These are phyloP conservation scores for Nasua narica DNA, from an alignment of 2,797 vertebrate species.

Conservation along the genomic window DNA sequence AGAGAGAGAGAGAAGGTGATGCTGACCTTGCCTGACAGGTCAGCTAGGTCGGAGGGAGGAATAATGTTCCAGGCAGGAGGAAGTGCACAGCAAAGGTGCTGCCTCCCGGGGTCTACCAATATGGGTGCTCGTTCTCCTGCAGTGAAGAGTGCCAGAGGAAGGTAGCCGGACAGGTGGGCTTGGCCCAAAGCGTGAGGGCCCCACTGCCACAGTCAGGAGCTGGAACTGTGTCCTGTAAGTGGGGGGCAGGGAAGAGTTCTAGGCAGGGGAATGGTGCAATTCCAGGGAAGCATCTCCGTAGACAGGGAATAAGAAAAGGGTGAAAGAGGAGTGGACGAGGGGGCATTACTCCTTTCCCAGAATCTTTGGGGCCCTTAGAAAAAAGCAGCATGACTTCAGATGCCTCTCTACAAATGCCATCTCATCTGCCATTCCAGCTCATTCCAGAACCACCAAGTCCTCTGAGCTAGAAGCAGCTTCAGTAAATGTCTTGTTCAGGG, in stretches of 20 bases:
- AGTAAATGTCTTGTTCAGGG: neutral
- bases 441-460: neutral
- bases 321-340: neutral
- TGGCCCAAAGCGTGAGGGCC: neutral
- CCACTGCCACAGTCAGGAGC: neutral
- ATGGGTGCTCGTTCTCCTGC: neutral
- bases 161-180: neutral
- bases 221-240: neutral
- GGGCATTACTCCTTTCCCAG: neutral
- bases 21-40: neutral
- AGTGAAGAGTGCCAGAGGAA: neutral
- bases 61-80: neutral
- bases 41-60: neutral
- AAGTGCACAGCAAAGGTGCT: no score
- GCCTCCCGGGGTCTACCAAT: neutral
- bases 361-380: neutral
- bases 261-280: neutral
- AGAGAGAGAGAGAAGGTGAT: no score
- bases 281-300: neutral
- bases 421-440: neutral
- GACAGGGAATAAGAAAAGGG: neutral
- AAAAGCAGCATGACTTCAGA: neutral
- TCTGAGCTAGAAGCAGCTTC: neutral
- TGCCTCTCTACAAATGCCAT: neutral
- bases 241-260: neutral